Evolutionary conservation across 1,140 invertebrate genomes (phyloP).

Genomic region (Neodiprion lecontei): DNA sequence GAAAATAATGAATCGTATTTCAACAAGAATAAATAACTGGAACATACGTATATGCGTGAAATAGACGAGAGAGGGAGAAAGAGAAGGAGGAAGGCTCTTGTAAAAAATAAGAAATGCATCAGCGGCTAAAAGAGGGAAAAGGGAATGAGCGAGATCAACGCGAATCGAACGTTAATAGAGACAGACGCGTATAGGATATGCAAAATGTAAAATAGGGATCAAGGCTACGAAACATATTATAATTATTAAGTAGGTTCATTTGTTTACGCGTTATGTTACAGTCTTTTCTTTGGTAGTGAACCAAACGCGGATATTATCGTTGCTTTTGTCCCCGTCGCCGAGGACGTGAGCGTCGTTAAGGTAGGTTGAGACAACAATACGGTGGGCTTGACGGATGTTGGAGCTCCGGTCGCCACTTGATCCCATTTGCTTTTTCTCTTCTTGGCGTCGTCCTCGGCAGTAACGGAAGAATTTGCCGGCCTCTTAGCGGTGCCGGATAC

Average conservation of each 20-base stretch:
- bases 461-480: constrained; percentile 55
- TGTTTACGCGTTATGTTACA: constrained; percentile 55
- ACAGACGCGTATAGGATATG: background rate
- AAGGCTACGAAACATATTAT: background rate
- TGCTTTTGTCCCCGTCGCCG: constrained; percentile 82
- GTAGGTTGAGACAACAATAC: constrained; percentile 65
- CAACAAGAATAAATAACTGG: background rate
- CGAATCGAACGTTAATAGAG: no score
- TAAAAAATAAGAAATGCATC: no score
- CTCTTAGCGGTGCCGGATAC: constrained; percentile 81
- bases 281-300: constrained; percentile 82
- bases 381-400: constrained; percentile 60
- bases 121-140: no score
- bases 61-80: background rate
- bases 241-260: constrained; percentile 35
- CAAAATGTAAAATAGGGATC: background rate
- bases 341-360: constrained; percentile 73
- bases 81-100: background rate
- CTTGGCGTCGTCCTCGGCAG: constrained; percentile 71
- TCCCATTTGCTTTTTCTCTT: constrained; percentile 92
- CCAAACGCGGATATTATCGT: constrained; percentile 90
- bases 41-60: background rate
- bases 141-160: no score
- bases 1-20: background rate
- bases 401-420: constrained; percentile 73